Evolutionary conservation across 2,113 vertebrate genomes (phyloP), one percentile per base, ranked within the genome.

Genomic region (Syngnathus floridae): DNA sequence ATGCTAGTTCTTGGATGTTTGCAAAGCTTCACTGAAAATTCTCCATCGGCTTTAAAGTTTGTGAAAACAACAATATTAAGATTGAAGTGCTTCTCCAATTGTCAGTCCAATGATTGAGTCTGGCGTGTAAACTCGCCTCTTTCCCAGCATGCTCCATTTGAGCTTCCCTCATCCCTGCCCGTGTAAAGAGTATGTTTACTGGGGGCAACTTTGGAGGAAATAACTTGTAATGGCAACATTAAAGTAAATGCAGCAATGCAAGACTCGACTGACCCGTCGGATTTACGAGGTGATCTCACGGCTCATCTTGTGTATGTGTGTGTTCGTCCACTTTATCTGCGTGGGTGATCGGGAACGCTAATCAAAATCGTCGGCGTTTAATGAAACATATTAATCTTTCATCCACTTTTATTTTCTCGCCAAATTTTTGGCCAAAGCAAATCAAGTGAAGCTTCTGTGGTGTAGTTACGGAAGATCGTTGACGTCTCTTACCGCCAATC

Each of bases 301-400:
- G 60, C 37, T 59, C 21, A 31, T 67, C 45, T 43, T 35, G 0
- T 35, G 45, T 64, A 60, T 35, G 19, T 65, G 4, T 57, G 40
- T 43, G 57, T 31, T 0, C 40, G 31, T 66, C 10, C 52, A 0
- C 38, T 76, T 65, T 63, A 62, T 64, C 19, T 59, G 14, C 52
- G 55, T n/a, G 65, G 41, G 55, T 60, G 75, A 70, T 66, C 69
- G 61, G 65, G 62, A 9, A 16, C 63, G 52, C 59, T 74, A 77
- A 81, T 75, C 13, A 11, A 77, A 74, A 60, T 71, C 59, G 66
- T 84, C 71, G 58, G 45, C 55, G 31, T 79, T 77, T 74, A 73
- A 80, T 81, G 70, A 69, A 75, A 69, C 63, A 65, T 78, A 80
- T 78, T 85, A 71, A 61, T 71, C 65, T 36, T 48, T 36, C 52